These are phyloP conservation scores for Papilio polyxenes DNA, from an alignment of 1,140 invertebrate genomes.

Conservation along the genomic window DNA sequence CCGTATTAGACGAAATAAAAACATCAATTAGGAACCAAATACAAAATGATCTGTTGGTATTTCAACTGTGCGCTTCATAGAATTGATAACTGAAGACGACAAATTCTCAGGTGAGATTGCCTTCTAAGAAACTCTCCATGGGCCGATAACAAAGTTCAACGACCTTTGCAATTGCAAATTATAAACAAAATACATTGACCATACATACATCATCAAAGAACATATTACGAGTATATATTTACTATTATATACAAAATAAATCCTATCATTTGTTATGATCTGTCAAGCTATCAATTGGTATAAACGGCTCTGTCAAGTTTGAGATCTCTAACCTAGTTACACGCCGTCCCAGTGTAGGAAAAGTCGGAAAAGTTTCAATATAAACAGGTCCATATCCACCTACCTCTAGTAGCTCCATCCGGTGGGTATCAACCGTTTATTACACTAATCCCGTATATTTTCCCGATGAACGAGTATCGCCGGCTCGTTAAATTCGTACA, in stretches of 20 bases:
- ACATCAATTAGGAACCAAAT: neutral
- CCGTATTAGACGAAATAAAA: no score
- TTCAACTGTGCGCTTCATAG: neutral
- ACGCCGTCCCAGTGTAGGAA: conserved; percentile 41
- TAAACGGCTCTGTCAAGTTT: conserved; percentile 26
- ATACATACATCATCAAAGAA: no score
- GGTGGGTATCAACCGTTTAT: conserved; percentile 47
- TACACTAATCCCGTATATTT: conserved; percentile 56
- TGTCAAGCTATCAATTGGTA: neutral
- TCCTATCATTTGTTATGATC: neutral
- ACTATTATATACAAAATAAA: neutral
- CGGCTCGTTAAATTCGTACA: conserved; percentile 58
- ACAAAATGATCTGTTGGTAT: neutral
- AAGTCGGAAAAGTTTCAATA: conserved; percentile 50
- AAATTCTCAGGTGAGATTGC: neutral
- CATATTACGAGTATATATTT: neutral
- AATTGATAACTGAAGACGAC: conserved; percentile 9
- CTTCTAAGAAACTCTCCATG: neutral
- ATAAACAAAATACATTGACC: neutral
- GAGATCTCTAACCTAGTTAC: conserved; percentile 32
- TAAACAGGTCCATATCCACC: conserved; percentile 39
- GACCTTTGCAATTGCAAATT: neutral
- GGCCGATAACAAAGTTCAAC: neutral
- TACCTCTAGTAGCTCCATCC: conserved; percentile 43
- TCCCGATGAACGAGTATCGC: conserved; percentile 45